These are phyloP conservation scores for Pogonocherus hispidulus DNA, from an alignment of 2,888 invertebrate genomes.

Conservation along the genomic window DNA sequence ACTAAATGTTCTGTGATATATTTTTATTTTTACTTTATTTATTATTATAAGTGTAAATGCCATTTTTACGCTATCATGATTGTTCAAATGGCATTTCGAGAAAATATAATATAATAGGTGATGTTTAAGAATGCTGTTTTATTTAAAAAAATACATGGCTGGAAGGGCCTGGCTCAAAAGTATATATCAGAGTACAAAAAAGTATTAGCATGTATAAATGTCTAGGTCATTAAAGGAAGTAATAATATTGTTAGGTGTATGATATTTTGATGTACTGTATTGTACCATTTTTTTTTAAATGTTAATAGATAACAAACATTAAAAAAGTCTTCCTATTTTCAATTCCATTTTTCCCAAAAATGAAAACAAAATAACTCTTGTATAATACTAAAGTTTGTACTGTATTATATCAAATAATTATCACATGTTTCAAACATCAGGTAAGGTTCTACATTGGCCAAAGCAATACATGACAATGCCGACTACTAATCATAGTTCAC, in stretches of 20 bases:
- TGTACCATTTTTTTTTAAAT: not conserved
- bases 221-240: not conserved
- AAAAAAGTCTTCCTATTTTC: not conserved
- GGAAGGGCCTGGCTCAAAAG: not conserved
- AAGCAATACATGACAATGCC: too few relatives aligned
- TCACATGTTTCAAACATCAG: too few relatives aligned
- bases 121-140: slow-evolving; percentile 17
- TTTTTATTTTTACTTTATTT: slow-evolving; percentile 52
- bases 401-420: too few relatives aligned
- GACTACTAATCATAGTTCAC: too few relatives aligned
- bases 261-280: slow-evolving; percentile 1
- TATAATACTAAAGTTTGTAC: not conserved
- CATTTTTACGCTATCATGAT: slow-evolving; percentile 37
- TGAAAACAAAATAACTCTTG: not conserved
- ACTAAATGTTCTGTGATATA: slow-evolving; percentile 65
- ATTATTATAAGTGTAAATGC: slow-evolving; percentile 36
- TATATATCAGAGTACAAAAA: slow-evolving; percentile 4
- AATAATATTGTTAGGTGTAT: slow-evolving; percentile 5
- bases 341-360: not conserved
- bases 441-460: too few relatives aligned
- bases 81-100: slow-evolving; percentile 38
- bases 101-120: slow-evolving; percentile 14
- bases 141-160: not conserved
- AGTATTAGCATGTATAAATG: not conserved
- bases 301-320: slow-evolving; percentile 1